Evolutionary conservation across 2,888 invertebrate genomes (phyloP).

Genomic region (Trichogramma dendrolimi): DNA sequence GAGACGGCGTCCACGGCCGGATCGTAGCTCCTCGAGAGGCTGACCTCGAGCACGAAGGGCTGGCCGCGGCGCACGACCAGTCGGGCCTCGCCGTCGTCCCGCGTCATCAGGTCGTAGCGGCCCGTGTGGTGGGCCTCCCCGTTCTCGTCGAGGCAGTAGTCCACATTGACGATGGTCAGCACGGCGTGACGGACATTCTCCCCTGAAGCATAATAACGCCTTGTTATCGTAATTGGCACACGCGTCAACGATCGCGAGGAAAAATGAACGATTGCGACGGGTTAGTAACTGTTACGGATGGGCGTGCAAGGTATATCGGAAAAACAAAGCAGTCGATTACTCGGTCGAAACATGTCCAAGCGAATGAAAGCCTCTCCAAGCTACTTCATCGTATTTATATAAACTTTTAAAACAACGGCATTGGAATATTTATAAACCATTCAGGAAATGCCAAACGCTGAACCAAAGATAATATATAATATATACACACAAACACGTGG

Average conservation of each 20-base stretch:
- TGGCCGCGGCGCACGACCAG: slow-evolving; percentile 82
- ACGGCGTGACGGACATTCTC: slow-evolving; percentile 52
- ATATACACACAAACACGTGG: not conserved
- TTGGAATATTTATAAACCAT: slow-evolving; percentile 14
- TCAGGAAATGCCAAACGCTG: slow-evolving; percentile 16
- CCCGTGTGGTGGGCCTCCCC: slow-evolving; percentile 73
- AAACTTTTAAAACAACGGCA: not conserved
- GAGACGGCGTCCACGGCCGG: slow-evolving; percentile 73
- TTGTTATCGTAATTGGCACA: not conserved
- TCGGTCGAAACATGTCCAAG: slow-evolving; percentile 9
- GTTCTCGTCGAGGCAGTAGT: slow-evolving; percentile 71
- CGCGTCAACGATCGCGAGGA: too few species aligned
- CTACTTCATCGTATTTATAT: slow-evolving; percentile 18
- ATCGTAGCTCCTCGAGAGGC: slow-evolving; percentile 71
- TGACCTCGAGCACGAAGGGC: slow-evolving; percentile 69
- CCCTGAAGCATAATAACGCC: slow-evolving; percentile 35
- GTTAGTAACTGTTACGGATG: not conserved
- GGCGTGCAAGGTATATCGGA: not conserved
- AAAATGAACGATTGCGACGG: too few species aligned
- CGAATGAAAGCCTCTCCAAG: slow-evolving; percentile 4
- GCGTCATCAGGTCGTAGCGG: slow-evolving; percentile 71
- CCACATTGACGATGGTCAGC: slow-evolving; percentile 67
- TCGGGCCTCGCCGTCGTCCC: slow-evolving; percentile 55
- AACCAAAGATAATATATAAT: slow-evolving; percentile 19
- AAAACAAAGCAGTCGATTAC: not conserved